Evolutionary conservation across 2,888 invertebrate genomes (phyloP).

Genomic region (Lucinisca nassula): DNA sequence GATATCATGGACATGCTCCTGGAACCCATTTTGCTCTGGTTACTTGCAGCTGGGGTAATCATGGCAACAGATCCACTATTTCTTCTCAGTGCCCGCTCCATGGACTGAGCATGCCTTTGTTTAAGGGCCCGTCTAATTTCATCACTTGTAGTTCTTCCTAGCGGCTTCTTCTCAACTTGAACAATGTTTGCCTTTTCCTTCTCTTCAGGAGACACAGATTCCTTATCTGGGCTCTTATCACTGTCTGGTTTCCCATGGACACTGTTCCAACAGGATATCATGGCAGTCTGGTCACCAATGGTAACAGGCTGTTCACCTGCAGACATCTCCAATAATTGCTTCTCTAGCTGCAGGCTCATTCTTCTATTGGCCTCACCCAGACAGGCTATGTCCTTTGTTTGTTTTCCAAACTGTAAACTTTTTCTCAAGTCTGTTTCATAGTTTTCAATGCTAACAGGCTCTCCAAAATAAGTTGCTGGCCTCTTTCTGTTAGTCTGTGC

Average conservation of each 20-base stretch:
- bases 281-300: constrained; percentile 30
- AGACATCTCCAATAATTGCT: neutral
- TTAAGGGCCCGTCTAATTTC: neutral
- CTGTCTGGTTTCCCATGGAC: constrained; percentile 45
- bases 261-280: constrained; percentile 66
- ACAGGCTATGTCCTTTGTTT: neutral
- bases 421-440: neutral
- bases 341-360: neutral
- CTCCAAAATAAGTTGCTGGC: neutral
- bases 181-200: neutral
- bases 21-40: neutral
- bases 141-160: neutral
- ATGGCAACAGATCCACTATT: neutral
- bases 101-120: neutral
- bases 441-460: neutral
- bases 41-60: neutral
- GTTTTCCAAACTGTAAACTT: neutral
- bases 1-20: neutral
- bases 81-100: neutral
- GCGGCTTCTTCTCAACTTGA: neutral
- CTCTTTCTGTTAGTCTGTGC: neutral
- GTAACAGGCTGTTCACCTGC: neutral
- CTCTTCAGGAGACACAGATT: neutral
- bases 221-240: neutral
- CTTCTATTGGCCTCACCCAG: neutral